phyloP scores from a whole-genome alignment of 2,888 invertebrate species.

The Xanthostigma xanthostigma region DNA sequence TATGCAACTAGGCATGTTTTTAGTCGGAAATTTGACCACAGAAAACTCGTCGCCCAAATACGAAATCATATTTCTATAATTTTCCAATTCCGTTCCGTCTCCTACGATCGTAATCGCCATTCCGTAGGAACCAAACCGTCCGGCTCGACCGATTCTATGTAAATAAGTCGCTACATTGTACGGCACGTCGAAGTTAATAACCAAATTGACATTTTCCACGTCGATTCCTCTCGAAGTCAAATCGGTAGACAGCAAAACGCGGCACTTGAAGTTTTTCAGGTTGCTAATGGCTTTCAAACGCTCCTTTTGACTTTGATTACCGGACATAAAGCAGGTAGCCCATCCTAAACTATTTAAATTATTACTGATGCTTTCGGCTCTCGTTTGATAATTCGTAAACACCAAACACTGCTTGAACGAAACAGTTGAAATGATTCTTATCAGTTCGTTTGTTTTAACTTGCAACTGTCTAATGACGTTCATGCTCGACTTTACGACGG shows the following conservation, averaged over 20 bases:
- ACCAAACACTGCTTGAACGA: conserved; percentile 82
- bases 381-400: conserved; percentile 77
- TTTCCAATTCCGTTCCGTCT: conserved; percentile 43
- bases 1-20: conserved; percentile 19
- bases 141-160: conserved; percentile 91
- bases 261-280: conserved; percentile 64
- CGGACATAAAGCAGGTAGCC: conserved; percentile 62
- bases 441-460: conserved; percentile 47
- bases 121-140: conserved; percentile 81
- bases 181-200: conserved; percentile 85
- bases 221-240: conserved; percentile 89
- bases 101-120: conserved; percentile 60
- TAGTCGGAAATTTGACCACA: conserved; percentile 31
- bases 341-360: conserved; percentile 57
- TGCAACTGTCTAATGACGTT: conserved; percentile 51
- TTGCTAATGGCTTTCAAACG: conserved; percentile 61
- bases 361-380: conserved; percentile 66
- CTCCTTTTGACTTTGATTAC: conserved; percentile 62
- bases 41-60: conserved; percentile 38
- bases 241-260: conserved; percentile 83
- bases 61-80: conserved; percentile 40
- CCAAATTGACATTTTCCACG: conserved; percentile 80
- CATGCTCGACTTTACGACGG: conserved; percentile 40
- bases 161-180: conserved; percentile 67
- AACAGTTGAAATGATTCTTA: conserved; percentile 50